Base-by-base conservation (phyloP, 1,140 invertebrate species). In the Ceratina australensis region DNA sequence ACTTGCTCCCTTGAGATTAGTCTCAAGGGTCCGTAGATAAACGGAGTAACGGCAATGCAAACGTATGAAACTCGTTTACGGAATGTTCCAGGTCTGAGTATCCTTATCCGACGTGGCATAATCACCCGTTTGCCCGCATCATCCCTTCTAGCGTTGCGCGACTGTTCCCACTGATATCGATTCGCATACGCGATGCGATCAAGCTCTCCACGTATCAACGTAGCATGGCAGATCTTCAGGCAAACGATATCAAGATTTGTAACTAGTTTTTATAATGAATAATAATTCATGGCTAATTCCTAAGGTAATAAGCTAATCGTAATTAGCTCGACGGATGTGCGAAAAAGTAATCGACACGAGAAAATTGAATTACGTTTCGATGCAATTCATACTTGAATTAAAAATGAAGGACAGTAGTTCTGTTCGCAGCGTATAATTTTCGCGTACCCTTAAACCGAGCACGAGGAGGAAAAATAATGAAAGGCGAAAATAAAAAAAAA, bases 11-110 rank as follows among this genome's bases (percentile, higher is more conserved):
- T 50, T 57, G 72, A 66, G 72, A 57, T 57, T 10, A 49, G 28
- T 74, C 63, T n/a, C 65, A 73, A 67, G 64, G 67, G 63, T 24
- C 79, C 56, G 67, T 63, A 72, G 79, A 78, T 78, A 82, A 82
- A 81, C 79, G 73, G 33, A 69, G 63, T 33, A 78, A 72, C 49
- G 33, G 47, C 72, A 20, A 67, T 74, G 63, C 66, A 74, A 74
- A 74, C 66, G 63, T 52, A 57, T 20, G 61, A 42, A 66, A 74
- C 72, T 74, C 72, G 72, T 74, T 74, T 67, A 67, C 63, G 47
- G 72, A 74, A 74, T 57, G 72, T 67, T 67, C 61, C 28, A 67
- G 33, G 47, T 57, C 50, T 28, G 15, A 20, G 59, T 42, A 74
- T 74, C 72, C 72, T 74, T 74, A 74, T 74, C 72, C 72, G 47